Evolutionary conservation across 2,797 vertebrate species (phyloP).

Genomic region (Macrochelys suwanniensis): DNA sequence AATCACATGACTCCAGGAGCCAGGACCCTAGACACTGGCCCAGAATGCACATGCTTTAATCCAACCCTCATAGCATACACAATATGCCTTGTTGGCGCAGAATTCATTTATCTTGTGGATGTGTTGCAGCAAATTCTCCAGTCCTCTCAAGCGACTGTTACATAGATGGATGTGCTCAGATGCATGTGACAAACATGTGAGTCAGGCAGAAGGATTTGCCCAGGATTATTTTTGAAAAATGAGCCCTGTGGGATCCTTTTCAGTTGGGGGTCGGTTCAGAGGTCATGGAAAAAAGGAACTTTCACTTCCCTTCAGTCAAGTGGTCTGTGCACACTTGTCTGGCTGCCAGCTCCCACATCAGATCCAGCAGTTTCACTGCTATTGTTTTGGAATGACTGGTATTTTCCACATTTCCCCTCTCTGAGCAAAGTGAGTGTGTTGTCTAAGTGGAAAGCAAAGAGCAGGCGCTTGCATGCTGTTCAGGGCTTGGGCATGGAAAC

Average conservation of each 20-base stretch:
- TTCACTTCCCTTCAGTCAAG: background rate
- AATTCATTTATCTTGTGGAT: background rate
- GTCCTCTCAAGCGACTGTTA: background rate
- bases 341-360: background rate
- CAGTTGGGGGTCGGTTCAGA: background rate
- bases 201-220: background rate
- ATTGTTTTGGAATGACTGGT: background rate
- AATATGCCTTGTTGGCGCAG: background rate
- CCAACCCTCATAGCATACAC: background rate
- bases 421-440: fast-evolving
- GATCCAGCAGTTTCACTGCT: background rate
- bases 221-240: background rate
- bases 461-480: background rate
- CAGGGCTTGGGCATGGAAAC: background rate
- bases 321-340: background rate
- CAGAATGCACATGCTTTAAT: background rate
- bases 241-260: background rate
- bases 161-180: background rate
- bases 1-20: background rate
- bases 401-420: background rate
- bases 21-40: background rate
- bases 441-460: background rate
- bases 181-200: background rate
- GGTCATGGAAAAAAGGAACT: background rate
- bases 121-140: background rate